These are phyloP conservation scores for Acropternis orthonyx DNA, from an alignment of 2,797 vertebrate species.

Conservation along the genomic window DNA sequence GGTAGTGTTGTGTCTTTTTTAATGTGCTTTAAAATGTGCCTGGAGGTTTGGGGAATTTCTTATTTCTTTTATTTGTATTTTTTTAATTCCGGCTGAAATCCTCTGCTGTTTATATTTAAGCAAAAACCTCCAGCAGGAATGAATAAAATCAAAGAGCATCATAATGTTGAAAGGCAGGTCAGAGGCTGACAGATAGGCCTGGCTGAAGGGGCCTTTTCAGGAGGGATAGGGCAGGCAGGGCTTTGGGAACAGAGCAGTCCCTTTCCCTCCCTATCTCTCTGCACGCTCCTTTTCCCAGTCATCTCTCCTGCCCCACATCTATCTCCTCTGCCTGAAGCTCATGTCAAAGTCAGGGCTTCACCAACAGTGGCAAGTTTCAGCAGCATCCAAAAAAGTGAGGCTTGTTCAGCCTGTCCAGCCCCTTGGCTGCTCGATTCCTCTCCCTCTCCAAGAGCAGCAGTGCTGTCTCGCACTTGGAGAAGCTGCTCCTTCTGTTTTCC, in stretches of 20 bases:
- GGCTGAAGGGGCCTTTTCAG: constrained; percentile 41
- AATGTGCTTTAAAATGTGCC: constrained; percentile 21
- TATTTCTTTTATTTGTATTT: constrained; percentile 66
- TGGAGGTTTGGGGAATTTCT: constrained; percentile 56
- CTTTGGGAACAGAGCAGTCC: constrained; percentile 13
- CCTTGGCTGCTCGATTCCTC: not conserved
- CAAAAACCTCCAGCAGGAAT: constrained; percentile 64
- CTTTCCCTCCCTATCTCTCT: constrained; percentile 26
- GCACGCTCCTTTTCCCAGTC: not conserved
- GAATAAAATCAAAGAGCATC: constrained; percentile 62
- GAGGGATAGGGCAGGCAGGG: not conserved
- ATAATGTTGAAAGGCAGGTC: not conserved
- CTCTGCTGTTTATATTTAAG: constrained; percentile 70
- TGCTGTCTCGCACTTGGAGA: not conserved
- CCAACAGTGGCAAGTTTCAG: not conserved
- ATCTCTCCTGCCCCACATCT: not conserved
- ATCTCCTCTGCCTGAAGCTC: not conserved
- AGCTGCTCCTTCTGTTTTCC: constrained; percentile 9
- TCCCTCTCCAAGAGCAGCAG: not conserved
- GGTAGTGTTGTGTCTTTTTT: constrained; percentile 13
- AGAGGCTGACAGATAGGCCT: not conserved
- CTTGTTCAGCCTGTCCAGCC: not conserved
- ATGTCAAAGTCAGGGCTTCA: not conserved
- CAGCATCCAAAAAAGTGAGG: not conserved
- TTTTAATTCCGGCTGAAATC: constrained; percentile 62